Evolutionary conservation across 2,888 invertebrate species (phyloP).

Genomic region (Noctuana brunneofusca): DNA sequence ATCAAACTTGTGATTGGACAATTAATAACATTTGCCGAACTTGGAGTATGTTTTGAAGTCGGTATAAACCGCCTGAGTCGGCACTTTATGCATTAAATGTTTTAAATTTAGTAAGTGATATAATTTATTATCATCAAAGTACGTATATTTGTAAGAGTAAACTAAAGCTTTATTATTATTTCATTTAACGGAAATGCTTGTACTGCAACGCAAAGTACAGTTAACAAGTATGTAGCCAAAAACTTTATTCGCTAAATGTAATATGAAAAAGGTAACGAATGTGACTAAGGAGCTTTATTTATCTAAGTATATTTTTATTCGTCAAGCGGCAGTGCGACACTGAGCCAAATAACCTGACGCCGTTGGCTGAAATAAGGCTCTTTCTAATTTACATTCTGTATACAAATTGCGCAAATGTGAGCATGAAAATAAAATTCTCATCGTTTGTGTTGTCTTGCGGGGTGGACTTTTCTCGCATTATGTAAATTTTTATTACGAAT

Average conservation of each 20-base stretch:
- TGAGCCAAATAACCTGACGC: conserved; percentile 75
- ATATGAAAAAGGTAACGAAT: conserved; percentile 61
- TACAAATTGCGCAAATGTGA: conserved; percentile 79
- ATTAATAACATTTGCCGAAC: no score
- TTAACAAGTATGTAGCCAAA: conserved; percentile 28
- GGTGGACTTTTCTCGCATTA: conserved; percentile 73
- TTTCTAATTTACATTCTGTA: conserved; percentile 81
- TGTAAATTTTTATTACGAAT: conserved; percentile 75
- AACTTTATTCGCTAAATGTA: conserved; percentile 54
- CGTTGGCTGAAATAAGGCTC: conserved; percentile 73
- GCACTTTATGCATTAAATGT: no score
- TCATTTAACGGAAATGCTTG: neutral
- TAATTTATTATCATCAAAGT: no score
- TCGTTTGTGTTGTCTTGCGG: conserved; percentile 74
- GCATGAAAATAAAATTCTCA: conserved; percentile 78
- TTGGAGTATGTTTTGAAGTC: no score
- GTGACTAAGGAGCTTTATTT: conserved; percentile 59
- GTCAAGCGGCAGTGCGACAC: conserved; percentile 63
- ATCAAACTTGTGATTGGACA: no score
- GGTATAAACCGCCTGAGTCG: no score
- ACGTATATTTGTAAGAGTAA: no score
- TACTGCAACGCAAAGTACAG: neutral
- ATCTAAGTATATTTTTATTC: conserved; percentile 62
- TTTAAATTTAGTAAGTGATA: no score
- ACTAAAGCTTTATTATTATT: no score